Conservation (phyloP, 2,888 invertebrate genomes). For the Hipparchia semele region DNA sequence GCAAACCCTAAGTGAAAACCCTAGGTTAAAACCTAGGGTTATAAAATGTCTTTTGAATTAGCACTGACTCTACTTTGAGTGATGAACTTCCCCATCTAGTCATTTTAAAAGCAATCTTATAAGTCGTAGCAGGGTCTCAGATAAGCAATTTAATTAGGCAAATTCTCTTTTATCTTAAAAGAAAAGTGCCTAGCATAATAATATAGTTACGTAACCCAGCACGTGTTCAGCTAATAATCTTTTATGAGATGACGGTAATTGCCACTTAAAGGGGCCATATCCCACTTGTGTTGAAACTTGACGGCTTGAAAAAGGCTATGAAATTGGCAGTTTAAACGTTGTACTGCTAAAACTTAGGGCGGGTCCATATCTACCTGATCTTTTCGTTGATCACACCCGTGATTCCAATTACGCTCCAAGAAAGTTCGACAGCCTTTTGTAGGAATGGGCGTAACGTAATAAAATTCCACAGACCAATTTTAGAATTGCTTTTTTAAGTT, state of each 20-base stretch:
- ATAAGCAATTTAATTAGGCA: background rate
- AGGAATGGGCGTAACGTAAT: too few relatives aligned
- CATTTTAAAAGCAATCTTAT: background rate
- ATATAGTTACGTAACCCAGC: constrained; percentile 9
- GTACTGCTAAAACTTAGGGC: background rate
- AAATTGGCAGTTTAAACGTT: constrained; percentile 13
- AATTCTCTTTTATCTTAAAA: background rate
- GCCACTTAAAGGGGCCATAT: constrained; percentile 18
- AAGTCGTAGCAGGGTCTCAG: background rate
- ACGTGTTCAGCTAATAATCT: constrained; percentile 24
- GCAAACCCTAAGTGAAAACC: too few relatives aligned
- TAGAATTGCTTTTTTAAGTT: too few relatives aligned
- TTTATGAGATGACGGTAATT: constrained; percentile 24
- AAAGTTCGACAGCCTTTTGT: too few relatives aligned
- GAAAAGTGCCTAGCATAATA: constrained; percentile 8
- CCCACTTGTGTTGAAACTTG: constrained; percentile 18
- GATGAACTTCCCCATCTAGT: background rate
- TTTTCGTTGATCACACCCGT: background rate
- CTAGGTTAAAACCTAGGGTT: too few relatives aligned
- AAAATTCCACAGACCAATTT: too few relatives aligned
- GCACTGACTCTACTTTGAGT: too few relatives aligned
- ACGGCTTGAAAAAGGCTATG: constrained; percentile 22
- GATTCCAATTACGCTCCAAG: too few relatives aligned
- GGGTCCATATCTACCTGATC: background rate
- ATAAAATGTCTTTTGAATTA: too few relatives aligned